Conservation (phyloP, 1,140 invertebrate species). For the Trinorchestia longiramus region DNA sequence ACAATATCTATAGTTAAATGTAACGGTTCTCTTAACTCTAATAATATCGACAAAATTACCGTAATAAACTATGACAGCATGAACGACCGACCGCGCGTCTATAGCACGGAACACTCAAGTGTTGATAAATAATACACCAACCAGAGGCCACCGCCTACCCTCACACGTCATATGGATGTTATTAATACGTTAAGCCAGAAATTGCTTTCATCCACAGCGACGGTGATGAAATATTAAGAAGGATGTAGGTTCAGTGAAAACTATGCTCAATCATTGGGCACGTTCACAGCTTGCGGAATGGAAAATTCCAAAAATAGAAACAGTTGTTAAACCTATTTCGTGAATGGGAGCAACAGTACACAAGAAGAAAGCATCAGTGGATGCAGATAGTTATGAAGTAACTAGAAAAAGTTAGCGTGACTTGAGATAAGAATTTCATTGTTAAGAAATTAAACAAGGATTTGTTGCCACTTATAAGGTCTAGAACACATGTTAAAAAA, state of each 20-base stretch:
- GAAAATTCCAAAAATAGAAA: background rate
- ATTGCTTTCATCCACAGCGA: background rate
- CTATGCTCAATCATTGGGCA: background rate
- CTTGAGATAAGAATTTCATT: background rate
- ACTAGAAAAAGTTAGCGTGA: background rate
- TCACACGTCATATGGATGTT: background rate
- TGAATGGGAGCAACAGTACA: background rate
- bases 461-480: background rate
- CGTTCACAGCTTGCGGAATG: background rate
- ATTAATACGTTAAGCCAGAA: background rate
- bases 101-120: background rate
- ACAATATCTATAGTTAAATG: background rate
- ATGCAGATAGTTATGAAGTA: background rate
- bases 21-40: background rate
- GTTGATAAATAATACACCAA: constrained; percentile 15
- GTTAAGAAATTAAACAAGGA: background rate
- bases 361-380: background rate
- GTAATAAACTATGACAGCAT: background rate
- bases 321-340: background rate
- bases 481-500: background rate
- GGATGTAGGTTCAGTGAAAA: background rate
- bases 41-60: background rate
- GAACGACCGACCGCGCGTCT: background rate
- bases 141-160: background rate
- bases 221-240: background rate